Percentiles rank a stretch among this genome's conserved stretches.
phyloP scores from a whole-genome alignment of 2,888 invertebrate genomes.

The Chaetogeoica ovagalla region DNA sequence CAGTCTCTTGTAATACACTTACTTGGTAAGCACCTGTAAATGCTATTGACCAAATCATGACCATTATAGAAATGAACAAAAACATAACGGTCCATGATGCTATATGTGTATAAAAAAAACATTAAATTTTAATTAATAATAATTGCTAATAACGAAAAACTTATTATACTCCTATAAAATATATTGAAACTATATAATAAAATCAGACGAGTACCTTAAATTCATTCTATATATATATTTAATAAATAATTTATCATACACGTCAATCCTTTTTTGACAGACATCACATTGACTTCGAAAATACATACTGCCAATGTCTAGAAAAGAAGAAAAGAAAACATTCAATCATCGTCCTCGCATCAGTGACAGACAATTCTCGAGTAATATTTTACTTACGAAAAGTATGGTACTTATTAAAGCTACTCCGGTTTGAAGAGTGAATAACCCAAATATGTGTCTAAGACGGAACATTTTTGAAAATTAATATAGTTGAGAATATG shows the following conservation, averaged over 20 bases:
- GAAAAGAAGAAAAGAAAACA: not conserved
- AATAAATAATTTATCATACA: not conserved
- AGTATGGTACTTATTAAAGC: not conserved
- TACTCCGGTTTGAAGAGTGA: slow-evolving; percentile 27
- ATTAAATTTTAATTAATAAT: too few relatives aligned
- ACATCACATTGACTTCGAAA: not conserved
- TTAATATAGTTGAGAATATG: too few relatives aligned
- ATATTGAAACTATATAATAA: too few relatives aligned
- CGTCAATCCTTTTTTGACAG: not conserved
- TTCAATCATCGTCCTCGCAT: not conserved
- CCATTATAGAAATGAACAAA: not conserved
- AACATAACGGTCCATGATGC: slow-evolving; percentile 17
- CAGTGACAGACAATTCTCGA: not conserved
- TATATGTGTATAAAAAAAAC: not conserved
- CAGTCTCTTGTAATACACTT: not conserved
- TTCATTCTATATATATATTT: too few relatives aligned
- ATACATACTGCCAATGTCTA: slow-evolving; percentile 4
- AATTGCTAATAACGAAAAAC: too few relatives aligned
- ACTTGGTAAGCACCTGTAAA: slow-evolving; percentile 5
- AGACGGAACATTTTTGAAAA: too few relatives aligned
- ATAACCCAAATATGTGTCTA: not conserved
- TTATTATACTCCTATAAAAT: too few relatives aligned
- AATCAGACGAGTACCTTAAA: too few relatives aligned
- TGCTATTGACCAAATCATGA: slow-evolving; percentile 19
- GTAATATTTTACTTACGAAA: slow-evolving; percentile 1